Evolutionary conservation across 2,888 invertebrate genomes (phyloP).

Genomic region (Rhingia rostrata): DNA sequence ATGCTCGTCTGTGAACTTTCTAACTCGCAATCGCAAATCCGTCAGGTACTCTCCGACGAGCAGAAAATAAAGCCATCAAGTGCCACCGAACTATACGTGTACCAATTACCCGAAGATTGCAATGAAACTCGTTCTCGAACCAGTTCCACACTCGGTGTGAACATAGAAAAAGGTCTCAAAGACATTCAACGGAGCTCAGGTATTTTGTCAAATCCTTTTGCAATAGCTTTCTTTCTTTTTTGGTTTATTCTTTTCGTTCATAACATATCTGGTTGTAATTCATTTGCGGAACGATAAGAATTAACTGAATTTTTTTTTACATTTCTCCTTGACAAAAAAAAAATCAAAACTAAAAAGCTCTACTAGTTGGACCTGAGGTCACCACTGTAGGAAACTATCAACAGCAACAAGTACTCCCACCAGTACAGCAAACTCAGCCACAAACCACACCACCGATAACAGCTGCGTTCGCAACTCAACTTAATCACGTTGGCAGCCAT

Average conservation of each 20-base stretch:
- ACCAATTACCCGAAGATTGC: constrained; percentile 86
- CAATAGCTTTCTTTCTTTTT: constrained; percentile 2
- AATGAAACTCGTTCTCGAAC: constrained; percentile 79
- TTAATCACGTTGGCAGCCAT: constrained; percentile 55
- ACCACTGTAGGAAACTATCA: constrained; percentile 62
- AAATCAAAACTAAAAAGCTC: constrained; percentile 72
- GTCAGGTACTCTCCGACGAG: constrained; percentile 85
- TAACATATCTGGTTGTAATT: constrained; percentile 33
- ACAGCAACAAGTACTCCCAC: constrained; percentile 46
- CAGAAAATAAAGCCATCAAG: constrained; percentile 84
- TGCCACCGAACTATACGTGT: constrained; percentile 86
- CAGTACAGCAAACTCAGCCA: constrained; percentile 68
- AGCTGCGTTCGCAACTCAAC: constrained; percentile 32
- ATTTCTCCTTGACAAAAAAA: constrained; percentile 47
- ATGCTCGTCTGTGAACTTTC: constrained; percentile 89
- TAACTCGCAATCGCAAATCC: constrained; percentile 88
- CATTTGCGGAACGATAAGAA: constrained; percentile 71
- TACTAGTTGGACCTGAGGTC: constrained; percentile 76
- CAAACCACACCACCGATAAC: constrained; percentile 63
- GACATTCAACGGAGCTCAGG: constrained; percentile 83
- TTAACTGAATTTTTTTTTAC: constrained; percentile 56
- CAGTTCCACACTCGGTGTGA: constrained; percentile 80
- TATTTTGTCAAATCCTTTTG: constrained; percentile 63
- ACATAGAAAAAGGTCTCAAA: constrained; percentile 82
- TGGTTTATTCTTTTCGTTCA: constrained; percentile 58